Conservation (phyloP, 2,888 invertebrate genomes). For the Zonitis immaculata region DNA sequence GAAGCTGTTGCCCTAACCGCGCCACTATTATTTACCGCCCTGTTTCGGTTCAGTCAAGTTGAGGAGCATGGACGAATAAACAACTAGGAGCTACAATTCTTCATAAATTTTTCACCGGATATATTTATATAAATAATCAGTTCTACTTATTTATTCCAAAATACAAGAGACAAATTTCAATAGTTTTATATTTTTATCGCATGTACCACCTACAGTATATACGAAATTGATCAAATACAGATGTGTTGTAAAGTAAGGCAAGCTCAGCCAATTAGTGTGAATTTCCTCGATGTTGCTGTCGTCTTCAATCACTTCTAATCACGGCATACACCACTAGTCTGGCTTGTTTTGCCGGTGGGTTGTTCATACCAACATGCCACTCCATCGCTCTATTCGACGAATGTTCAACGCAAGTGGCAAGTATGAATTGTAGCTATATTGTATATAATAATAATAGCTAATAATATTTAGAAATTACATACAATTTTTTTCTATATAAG, state of each 20-base stretch:
- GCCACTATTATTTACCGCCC: background rate
- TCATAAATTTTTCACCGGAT: no score
- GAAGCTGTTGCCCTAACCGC: background rate
- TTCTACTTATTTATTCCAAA: no score
- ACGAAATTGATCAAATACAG: constrained; percentile 1
- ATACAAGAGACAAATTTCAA: no score
- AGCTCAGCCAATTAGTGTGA: constrained; percentile 15
- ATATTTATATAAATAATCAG: no score
- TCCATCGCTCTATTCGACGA: background rate
- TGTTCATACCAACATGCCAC: background rate
- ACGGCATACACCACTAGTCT: constrained; percentile 16
- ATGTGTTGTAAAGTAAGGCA: constrained; percentile 6
- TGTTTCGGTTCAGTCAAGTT: constrained; percentile 14
- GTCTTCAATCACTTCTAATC: constrained; percentile 15
- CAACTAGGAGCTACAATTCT: no score
- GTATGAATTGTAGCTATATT: background rate
- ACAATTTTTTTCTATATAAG: no score
- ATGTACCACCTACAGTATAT: no score
- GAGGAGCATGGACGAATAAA: constrained; percentile 16
- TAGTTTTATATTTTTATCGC: no score
- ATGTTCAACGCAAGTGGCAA: constrained; percentile 8
- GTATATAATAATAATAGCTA: no score
- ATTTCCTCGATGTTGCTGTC: constrained; percentile 14
- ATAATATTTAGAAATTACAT: no score
- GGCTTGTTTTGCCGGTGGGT: constrained; percentile 15